Evolutionary conservation across 2,113 vertebrate genomes (phyloP).

Genomic region (Serinus canaria): DNA sequence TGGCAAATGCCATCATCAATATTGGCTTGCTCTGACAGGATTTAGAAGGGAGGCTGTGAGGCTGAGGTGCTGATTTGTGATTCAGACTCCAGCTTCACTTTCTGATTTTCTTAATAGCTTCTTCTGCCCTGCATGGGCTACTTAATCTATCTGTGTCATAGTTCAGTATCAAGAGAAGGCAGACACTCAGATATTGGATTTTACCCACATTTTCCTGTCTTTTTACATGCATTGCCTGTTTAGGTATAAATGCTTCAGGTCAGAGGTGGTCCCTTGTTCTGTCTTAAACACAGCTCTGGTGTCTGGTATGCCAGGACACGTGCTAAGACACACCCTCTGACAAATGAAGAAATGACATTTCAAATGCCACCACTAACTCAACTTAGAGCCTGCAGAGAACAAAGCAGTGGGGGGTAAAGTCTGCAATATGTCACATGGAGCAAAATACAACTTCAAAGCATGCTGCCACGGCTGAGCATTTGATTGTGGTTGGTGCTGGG

Average conservation of each 20-base stretch:
- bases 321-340: neutral
- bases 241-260: neutral
- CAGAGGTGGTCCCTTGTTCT: neutral
- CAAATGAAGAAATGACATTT: neutral
- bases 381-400: neutral
- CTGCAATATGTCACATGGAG: neutral
- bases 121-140: neutral
- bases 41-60: neutral
- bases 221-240: neutral
- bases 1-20: neutral
- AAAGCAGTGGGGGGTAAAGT: neutral
- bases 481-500: neutral
- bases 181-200: neutral
- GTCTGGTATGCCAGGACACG: neutral
- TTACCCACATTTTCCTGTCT: neutral
- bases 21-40: neutral
- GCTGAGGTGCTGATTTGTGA: neutral
- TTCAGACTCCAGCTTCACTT: neutral
- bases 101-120: neutral
- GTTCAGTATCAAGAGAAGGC: neutral
- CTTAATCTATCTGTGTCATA: neutral
- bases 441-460: neutral
- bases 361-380: neutral
- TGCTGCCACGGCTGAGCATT: accelerated
- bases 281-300: neutral